Base-by-base conservation (phyloP, 2,888 invertebrate species). In the Melitaea athalia region DNA sequence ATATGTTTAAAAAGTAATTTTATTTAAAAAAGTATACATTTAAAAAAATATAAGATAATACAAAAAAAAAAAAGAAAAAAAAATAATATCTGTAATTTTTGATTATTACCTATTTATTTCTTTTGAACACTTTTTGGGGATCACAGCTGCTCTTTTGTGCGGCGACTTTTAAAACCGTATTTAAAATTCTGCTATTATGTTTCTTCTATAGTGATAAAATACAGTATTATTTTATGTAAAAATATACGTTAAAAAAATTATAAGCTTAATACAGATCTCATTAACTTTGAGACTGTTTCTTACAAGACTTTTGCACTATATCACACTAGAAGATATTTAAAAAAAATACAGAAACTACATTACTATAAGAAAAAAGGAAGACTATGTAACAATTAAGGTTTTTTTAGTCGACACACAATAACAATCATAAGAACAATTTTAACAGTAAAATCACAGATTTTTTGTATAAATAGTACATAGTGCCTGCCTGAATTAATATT, bases 371-470 rank as follows among this genome's bases (percentile, higher is more conserved):
- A 14, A 12, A 38, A 38, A 57, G 5, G 67, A 33, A 45, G 17
- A 63, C 42, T 24, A 38, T 8, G 17, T 11, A 31, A 60, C 62
- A 63, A 47, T 17, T n/a, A 63, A 64, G 47, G 31, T 33, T 15
- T 47, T 43, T 59, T 42, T 55, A 71, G 57, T 69, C 68, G 60
- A 42, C 71, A 63, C 67, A 65, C 61, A 59, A 60, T 65, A 67
- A 63, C 59, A 64, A 60, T 67, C 33, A 53, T 68, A 65, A 67
- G 64, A 65, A 66, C 43, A 73, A 71, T 72, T 73, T 73, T 69
- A 69, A 65, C 67, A 69, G 64, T 65, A 57, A 60, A 61, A 73
- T 72, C 69, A 72, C 73, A 73, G 72, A 68, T 63, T 45, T 64
- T 63, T 43, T n/a, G 12, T 43, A 12, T 57, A 59, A 50, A 61